A percentile compares a stretch with the other conserved stretches of the same genome.
These are phyloP conservation scores for Smithornis capensis DNA, from an alignment of 2,113 vertebrate genomes.

Conservation along the genomic window DNA sequence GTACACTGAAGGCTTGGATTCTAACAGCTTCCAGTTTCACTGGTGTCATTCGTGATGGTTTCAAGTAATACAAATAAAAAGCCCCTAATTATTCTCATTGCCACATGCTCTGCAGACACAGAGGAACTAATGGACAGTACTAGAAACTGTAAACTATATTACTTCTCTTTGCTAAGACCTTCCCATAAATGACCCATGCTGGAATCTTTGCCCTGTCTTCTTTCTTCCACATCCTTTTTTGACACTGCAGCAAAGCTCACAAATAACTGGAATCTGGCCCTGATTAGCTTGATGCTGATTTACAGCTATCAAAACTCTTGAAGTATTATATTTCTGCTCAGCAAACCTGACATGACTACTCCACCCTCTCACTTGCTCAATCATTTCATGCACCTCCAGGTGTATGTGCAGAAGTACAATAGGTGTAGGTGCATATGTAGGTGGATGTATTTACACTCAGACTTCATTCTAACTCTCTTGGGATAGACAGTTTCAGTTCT, in stretches of 20 bases:
- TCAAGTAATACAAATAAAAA: not conserved
- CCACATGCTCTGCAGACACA: not conserved
- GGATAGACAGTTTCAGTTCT: not conserved
- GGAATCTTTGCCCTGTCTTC: not conserved
- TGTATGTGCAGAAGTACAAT: not conserved
- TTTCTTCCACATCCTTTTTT: not conserved
- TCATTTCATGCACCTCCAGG: not conserved
- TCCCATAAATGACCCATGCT: not conserved
- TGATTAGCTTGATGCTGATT: not conserved
- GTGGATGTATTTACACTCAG: too few species aligned
- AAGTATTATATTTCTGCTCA: not conserved
- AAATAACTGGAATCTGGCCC: not conserved
- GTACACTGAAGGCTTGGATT: not conserved
- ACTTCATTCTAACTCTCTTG: not conserved
- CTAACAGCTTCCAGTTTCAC: not conserved
- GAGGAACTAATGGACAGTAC: not conserved
- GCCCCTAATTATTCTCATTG: not conserved
- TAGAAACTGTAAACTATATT: not conserved
- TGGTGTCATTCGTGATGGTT: not conserved
- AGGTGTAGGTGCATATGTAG: not conserved
- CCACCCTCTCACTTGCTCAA: not conserved
- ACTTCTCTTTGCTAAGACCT: not conserved
- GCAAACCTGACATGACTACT: not conserved
- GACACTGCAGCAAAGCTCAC: not conserved
- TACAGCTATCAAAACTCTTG: not conserved